Percentiles rank a stretch among this genome's conserved stretches.
Conservation (phyloP, 2,888 invertebrate genomes). For the Dynastes tityus region DNA sequence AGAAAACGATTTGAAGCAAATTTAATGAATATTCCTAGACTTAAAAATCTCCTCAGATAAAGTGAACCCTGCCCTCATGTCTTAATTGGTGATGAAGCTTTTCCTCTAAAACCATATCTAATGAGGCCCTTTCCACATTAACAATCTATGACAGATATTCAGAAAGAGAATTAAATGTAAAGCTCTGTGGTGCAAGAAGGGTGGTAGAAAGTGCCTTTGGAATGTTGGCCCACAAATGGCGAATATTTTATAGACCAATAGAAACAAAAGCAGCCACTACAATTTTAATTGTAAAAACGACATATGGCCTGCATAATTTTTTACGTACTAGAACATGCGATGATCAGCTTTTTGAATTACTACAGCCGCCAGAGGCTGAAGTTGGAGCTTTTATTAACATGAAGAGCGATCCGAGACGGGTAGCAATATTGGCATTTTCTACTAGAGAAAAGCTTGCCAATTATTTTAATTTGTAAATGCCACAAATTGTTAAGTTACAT, state of each 20-base stretch:
- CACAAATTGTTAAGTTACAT: too few relatives aligned
- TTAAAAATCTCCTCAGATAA: constrained; percentile 20
- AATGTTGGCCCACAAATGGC: constrained; percentile 56
- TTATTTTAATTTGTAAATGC: too few relatives aligned
- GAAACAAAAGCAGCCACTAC: too few relatives aligned
- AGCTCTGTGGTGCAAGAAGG: constrained; percentile 52
- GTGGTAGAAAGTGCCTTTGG: constrained; percentile 37
- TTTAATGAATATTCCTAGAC: constrained; percentile 33
- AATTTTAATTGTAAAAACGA: too few relatives aligned
- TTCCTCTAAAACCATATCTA: constrained; percentile 53
- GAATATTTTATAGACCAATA: constrained; percentile 56
- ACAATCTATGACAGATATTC: constrained; percentile 50
- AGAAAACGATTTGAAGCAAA: constrained; percentile 34
- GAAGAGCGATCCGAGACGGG: too few relatives aligned
- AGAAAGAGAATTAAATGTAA: constrained; percentile 56
- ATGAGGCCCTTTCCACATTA: constrained; percentile 57
- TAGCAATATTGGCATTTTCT: too few relatives aligned
- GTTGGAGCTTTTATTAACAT: too few relatives aligned
- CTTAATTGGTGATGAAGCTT: constrained; percentile 49
- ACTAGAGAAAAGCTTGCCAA: too few relatives aligned
- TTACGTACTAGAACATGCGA: too few relatives aligned
- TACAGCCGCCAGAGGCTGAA: too few relatives aligned
- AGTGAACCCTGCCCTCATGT: constrained; percentile 16
- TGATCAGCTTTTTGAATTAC: too few relatives aligned
- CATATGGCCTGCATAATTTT: too few relatives aligned